Evolutionary conservation across 2,113 vertebrate genomes (phyloP), one percentile per base, ranked within the genome.

Genomic region (Perognathus longimembris): DNA sequence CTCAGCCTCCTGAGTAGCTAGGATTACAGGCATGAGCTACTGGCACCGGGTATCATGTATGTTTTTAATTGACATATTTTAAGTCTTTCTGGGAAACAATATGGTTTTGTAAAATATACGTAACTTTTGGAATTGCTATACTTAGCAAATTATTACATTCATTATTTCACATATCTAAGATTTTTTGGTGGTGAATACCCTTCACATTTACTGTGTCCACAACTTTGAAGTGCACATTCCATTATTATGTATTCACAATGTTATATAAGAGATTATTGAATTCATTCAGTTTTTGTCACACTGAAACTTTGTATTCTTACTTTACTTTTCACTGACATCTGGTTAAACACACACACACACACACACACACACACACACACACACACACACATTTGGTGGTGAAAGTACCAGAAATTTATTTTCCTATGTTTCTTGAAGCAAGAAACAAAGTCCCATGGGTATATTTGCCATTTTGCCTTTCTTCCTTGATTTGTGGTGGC

Each of bases 331-430:
- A 45, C 45, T 12, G 12, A 45, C 45, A 45, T 45, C 12, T 45
- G 12, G 12, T 45, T 45, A 45, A 45, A 45, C 45, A 45, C 10
- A 45, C 45, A 45, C 45, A 45, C 45, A 45, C 45, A 45, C 45
- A 45, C 9, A 45, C 7, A 54, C 10, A 45, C 45, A 45, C 45
- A 45, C 45, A 45, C 45, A 45, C 10, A 45, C 45, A 45, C 45
- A 45, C 45, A 45, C 45, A 45, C 45, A 45, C 9, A 45, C 7
- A 54, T 18, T 38, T 1, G 22, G 6, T 61, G 4, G 1, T 38
- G 85, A 89, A 64, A 67, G 38, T 2, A 81, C n/a, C n/a, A 87
- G 26, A 84, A 89, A 54, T 73, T 36, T 42, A 85, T 70, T 81
- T 89, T 74, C 18, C 78, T 12, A 63, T 2, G 22, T 2, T 54